Conservation (phyloP, 2,888 invertebrate genomes). For the Villa cingulata region DNA sequence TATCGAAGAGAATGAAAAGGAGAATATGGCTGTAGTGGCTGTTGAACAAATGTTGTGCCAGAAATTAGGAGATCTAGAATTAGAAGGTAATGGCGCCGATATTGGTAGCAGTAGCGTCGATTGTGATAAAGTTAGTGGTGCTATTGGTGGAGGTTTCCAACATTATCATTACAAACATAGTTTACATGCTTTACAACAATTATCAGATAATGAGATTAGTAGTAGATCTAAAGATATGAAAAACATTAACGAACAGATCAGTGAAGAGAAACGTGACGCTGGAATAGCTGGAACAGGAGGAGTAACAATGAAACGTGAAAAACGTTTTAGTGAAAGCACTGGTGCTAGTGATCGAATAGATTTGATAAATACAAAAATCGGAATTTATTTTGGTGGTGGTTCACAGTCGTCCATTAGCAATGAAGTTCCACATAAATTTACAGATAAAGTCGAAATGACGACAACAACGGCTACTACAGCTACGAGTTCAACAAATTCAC, state of each 20-base stretch:
- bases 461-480: slow-evolving; percentile 11
- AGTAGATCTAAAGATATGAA: background rate
- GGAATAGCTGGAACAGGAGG: background rate
- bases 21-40: too few species aligned
- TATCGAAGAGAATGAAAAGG: too few species aligned
- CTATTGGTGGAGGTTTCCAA: too few species aligned
- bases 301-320: background rate
- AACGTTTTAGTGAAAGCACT: background rate
- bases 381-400: slow-evolving; percentile 4
- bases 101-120: background rate
- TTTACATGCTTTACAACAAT: background rate
- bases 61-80: too few species aligned
- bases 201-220: background rate
- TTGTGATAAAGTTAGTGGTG: background rate
- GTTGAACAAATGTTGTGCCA: too few species aligned
- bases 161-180: background rate
- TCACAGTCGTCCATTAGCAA: background rate
- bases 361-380: slow-evolving; percentile 8
- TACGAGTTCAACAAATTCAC: slow-evolving; percentile 5
- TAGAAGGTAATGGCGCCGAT: background rate
- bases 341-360: background rate
- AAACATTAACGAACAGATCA: background rate
- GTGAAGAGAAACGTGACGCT: slow-evolving; percentile 3
- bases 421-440: background rate
- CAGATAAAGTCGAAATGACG: background rate